These are phyloP conservation scores for Eunapius fragilis DNA, from an alignment of 37 sponge, comb jelly and placozoan genomes.

Conservation along the genomic window DNA sequence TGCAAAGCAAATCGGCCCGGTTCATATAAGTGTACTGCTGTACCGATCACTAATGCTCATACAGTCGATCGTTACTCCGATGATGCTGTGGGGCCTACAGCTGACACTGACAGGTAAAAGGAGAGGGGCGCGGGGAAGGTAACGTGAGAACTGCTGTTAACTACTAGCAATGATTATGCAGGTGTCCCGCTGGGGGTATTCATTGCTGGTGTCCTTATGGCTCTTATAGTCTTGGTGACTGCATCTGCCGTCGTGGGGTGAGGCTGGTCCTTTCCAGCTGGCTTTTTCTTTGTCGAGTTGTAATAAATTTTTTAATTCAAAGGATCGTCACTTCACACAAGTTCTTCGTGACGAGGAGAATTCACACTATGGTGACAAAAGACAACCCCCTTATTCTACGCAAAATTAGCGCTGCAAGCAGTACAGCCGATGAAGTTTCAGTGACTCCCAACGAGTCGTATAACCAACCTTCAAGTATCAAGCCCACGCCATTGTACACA, in stretches of 20 bases:
- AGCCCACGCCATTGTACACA: neutral
- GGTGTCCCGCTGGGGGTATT: neutral
- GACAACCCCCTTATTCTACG: too few relatives aligned
- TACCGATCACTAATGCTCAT: too few relatives aligned
- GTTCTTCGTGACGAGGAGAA: neutral
- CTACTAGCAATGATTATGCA: neutral
- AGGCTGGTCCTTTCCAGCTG: too few relatives aligned
- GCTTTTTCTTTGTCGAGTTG: too few relatives aligned
- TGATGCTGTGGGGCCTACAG: neutral
- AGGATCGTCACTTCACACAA: neutral
- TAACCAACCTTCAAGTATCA: neutral
- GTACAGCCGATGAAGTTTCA: neutral
- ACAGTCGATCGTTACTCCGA: neutral
- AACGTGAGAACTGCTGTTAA: neutral
- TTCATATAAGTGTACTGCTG: too few relatives aligned
- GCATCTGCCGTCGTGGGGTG: conserved; percentile 6
- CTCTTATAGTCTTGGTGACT: conserved; percentile 3
- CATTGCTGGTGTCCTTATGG: conserved; percentile 9
- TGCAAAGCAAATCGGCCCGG: too few relatives aligned
- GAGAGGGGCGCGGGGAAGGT: neutral
- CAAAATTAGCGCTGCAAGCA: too few relatives aligned
- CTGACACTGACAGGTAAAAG: neutral
- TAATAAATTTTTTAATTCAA: too few relatives aligned
- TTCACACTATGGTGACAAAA: too few relatives aligned
- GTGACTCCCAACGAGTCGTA: neutral